Conservation (phyloP, 2,797 vertebrate genomes). For the Arremon brunneinucha region DNA sequence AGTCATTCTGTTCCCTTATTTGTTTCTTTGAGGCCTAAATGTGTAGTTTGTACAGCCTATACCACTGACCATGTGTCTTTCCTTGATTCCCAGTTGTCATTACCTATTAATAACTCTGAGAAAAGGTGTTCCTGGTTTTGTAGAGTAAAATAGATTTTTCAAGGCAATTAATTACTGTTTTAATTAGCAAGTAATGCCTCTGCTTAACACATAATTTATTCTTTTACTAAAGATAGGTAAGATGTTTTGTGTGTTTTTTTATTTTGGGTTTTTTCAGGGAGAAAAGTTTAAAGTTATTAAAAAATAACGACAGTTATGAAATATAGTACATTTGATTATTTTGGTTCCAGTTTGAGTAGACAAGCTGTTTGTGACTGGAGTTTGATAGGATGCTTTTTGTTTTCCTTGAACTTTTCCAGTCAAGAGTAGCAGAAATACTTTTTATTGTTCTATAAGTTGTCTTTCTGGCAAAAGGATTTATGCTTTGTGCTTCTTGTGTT, state of each 20-base stretch:
- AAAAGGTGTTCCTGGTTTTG: neutral
- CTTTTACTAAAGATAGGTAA: neutral
- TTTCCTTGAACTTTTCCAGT: neutral
- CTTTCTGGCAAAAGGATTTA: neutral
- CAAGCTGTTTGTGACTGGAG: neutral
- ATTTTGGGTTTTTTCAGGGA: neutral
- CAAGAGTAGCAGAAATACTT: neutral
- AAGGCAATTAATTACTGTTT: conserved; percentile 35
- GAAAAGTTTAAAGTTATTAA: neutral
- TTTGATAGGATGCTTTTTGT: neutral
- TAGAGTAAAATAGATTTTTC: neutral
- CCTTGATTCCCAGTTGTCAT: neutral
- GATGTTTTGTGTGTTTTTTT: neutral
- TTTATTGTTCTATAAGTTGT: neutral
- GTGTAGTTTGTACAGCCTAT: neutral
- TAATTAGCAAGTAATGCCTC: conserved; percentile 22
- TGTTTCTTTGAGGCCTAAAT: neutral
- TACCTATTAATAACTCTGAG: neutral
- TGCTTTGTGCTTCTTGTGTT: neutral
- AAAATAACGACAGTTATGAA: neutral
- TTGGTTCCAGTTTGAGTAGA: neutral
- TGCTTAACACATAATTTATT: neutral
- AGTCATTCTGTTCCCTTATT: neutral
- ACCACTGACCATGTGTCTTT: neutral
- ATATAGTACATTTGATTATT: neutral